Conservation (phyloP, 2,113 vertebrate species). For the Hiodon alosoides region DNA sequence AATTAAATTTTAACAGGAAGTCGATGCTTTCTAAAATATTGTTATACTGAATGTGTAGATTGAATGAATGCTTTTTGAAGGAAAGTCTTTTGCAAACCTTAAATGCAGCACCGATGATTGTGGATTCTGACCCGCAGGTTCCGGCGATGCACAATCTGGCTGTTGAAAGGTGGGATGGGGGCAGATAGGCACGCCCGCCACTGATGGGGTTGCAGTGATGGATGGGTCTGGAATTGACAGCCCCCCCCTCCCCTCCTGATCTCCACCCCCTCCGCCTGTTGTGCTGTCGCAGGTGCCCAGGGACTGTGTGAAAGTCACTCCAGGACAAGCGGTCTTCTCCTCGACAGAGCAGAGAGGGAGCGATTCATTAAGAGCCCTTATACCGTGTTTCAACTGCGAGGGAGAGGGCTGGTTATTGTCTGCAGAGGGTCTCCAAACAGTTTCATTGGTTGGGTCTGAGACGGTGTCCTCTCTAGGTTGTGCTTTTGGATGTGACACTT, state of each 20-base stretch:
- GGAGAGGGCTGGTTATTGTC: not conserved
- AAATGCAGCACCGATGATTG: not conserved
- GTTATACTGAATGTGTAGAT: too few species aligned
- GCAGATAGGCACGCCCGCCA: not conserved
- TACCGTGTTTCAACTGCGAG: not conserved
- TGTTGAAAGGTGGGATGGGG: not conserved
- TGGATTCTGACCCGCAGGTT: not conserved
- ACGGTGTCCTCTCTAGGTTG: too few species aligned
- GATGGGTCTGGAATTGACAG: not conserved
- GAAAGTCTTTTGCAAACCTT: not conserved
- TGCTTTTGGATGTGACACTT: too few species aligned
- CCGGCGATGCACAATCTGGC: too few species aligned
- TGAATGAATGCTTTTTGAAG: too few species aligned
- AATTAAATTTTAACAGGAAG: too few species aligned
- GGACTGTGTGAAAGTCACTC: not conserved
- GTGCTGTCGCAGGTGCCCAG: not conserved
- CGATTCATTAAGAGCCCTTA: not conserved
- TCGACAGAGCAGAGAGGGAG: not conserved
- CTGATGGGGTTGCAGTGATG: not conserved
- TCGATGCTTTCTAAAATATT: too few species aligned
- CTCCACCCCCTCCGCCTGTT: not conserved
- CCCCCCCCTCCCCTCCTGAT: not conserved
- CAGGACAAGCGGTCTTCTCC: not conserved
- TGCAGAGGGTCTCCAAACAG: too few species aligned
- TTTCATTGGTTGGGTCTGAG: too few species aligned